Base-by-base conservation (phyloP, 1,140 invertebrate genomes). In the Diorhabda sublineata region DNA sequence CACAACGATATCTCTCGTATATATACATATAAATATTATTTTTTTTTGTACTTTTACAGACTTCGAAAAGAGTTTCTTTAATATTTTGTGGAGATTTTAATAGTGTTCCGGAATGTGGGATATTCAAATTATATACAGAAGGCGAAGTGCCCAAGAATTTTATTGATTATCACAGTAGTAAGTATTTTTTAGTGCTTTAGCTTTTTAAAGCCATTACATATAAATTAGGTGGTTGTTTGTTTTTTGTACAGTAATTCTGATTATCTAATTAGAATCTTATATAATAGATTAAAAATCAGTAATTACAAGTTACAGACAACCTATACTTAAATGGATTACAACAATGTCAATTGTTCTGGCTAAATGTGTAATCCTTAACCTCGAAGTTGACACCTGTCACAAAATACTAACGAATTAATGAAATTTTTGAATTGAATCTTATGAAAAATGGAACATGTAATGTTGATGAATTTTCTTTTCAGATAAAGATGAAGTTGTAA, bases 81-180 rank as follows among this genome's bases (percentile, higher is more conserved):
- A 81, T 96, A 62, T 85, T 94, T 59, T 92, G 90, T 82, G 94
- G 94, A 1, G 94, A 96, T 80, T 95, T 95, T 70, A 96, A 96
- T 74, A 95, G 92, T 81, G 86, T 87, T 7, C 94, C 94, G 11
- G 88, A 90, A 67, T 92, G 88, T 83, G 92, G 91, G 1, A 88
- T 95, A 73, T 94, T 90, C 81, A 84, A 90, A 77, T 81, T 95
- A 52, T 90, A 90, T 76, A 94, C 90, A 0, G 84, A 86, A 68
- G 89, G 90, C 67, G 74, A 78, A 44, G 84, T 93, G n/a, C 83
- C 86, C 58, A 82, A 84, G 64, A 80, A 87, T 74, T 86, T 87
- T 65, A 79, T 83, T 4, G 93, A 95, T 77, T 95, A 91, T 90
- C 85, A 79, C 71, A 92, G 90, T 69, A 90, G 92, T 94, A 85